These are phyloP conservation scores for Macrostomum lignano DNA, from an alignment of 1,140 invertebrate genomes.

Conservation along the genomic window DNA sequence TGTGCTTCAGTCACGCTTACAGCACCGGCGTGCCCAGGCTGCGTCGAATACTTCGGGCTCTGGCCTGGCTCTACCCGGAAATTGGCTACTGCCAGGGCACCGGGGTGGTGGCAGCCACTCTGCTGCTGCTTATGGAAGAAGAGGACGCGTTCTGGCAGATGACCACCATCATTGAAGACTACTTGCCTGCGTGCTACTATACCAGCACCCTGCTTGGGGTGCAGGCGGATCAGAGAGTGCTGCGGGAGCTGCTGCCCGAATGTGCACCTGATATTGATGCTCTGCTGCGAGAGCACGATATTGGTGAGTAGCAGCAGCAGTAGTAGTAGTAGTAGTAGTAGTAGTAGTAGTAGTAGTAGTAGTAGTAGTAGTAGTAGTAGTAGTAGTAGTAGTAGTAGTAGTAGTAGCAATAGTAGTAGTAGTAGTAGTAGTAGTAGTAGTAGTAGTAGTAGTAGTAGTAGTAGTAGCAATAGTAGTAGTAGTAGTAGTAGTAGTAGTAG, in stretches of 20 bases:
- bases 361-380: slow-evolving; percentile 2
- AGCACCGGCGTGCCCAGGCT: slow-evolving; percentile 57
- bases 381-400: slow-evolving; percentile 2
- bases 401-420: slow-evolving; percentile 2
- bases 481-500: slow-evolving; percentile 2
- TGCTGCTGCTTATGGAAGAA: slow-evolving; percentile 77
- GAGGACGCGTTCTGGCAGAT: slow-evolving; percentile 44
- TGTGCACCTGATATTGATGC: slow-evolving; percentile 64
- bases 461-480: slow-evolving; percentile 2
- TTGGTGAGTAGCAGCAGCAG: slow-evolving; percentile 18
- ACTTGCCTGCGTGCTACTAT: slow-evolving; percentile 84
- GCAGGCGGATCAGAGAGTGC: slow-evolving; percentile 62
- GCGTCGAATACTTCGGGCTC: slow-evolving; percentile 53
- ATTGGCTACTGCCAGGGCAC: slow-evolving; percentile 93
- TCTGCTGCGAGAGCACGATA: slow-evolving; percentile 59
- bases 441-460: slow-evolving; percentile 2
- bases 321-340: slow-evolving; percentile 2
- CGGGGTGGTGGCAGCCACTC: slow-evolving; percentile 57
- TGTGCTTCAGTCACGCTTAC: slow-evolving; percentile 67
- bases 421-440: slow-evolving; percentile 2
- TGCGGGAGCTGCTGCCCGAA: slow-evolving; percentile 54
- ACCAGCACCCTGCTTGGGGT: slow-evolving; percentile 61
- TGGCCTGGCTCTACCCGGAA: slow-evolving; percentile 91
- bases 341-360: slow-evolving; percentile 2
- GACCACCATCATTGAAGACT: slow-evolving; percentile 83